Evolutionary conservation across 1,140 invertebrate species (phyloP).

Genomic region (Drosophila neocordata): DNA sequence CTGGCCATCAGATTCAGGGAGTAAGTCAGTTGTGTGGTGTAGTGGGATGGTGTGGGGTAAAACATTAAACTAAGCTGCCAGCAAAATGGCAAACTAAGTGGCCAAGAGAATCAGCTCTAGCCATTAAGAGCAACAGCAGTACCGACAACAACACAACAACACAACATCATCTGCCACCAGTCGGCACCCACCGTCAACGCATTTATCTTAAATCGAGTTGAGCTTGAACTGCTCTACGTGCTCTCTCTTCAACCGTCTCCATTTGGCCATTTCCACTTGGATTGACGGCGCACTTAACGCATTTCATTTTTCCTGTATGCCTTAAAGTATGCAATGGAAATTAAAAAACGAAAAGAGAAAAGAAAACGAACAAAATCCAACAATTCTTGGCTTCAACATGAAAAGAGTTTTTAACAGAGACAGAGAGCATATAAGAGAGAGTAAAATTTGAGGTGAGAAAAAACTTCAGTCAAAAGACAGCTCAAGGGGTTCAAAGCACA

Average conservation of each 20-base stretch:
- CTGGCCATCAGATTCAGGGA: too few relatives aligned
- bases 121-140: constrained; percentile 47
- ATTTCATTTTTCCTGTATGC: constrained; percentile 5
- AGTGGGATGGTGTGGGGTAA: not conserved
- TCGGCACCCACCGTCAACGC: constrained; percentile 1
- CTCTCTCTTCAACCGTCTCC: not conserved
- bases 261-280: constrained; percentile 11
- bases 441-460: constrained; percentile 36
- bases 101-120: constrained; percentile 33
- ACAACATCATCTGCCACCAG: not conserved
- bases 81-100: constrained; percentile 68
- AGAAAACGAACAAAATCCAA: not conserved
- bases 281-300: constrained; percentile 11
- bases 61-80: constrained; percentile 72
- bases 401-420: not conserved
- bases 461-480: constrained; percentile 26
- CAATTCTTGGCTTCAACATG: not conserved
- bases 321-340: constrained; percentile 15
- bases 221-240: constrained; percentile 16
- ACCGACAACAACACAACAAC: not conserved
- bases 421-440: not conserved
- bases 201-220: constrained; percentile 27
- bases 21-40: not conserved
- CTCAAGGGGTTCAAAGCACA: constrained; percentile 17
- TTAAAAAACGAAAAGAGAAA: not conserved